Base-by-base conservation (phyloP, 1,140 invertebrate species). In the Drosophila takahashii region DNA sequence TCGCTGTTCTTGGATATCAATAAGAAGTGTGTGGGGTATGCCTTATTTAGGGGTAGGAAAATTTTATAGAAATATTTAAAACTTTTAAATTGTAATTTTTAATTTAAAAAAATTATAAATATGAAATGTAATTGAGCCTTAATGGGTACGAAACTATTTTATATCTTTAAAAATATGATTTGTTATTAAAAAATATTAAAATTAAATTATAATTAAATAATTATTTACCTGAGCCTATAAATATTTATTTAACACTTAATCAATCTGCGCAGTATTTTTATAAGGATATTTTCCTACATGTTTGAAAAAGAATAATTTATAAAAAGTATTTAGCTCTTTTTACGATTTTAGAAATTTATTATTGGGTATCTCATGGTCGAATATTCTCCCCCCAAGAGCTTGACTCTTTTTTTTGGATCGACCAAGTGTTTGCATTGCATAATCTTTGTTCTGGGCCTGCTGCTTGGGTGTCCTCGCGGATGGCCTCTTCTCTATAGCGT, bases 361-460 rank as follows among this genome's bases (percentile, higher is more conserved):
- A 27, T 9, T 11, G 11, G 42, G 27, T 41, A 53, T 39, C 15
- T 5, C 0, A 2, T 1, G 7, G 39, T 65, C 60, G 45, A n/a
- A 37, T 52, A 18, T 29, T 22, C n/a, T 32, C 2, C 4, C 1
- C 9, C 3, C 3, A 10, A 16, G 0, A 1, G 18, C 2, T 2
- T 9, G 2, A 16, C 52, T 32, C 22, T 32, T 39, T 7, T 47
- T 70, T 53, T 57, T 47, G 60, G 29, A 52, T 42, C 50, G 39
- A 62, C 73, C 81, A 87, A 87, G 84, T 87, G 84, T 87, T 89
- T 87, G 77, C 76, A 84, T 89, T 89, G 84, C 84, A 89, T 89
- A 89, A 89, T 89, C 84, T 89, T 59, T 60, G 47, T 65, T 76
- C 58, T 66, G 67, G 62, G 70, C 44, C 41, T 74, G 70, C 85